A percentile compares a stretch with the other conserved stretches of the same genome.
These are phyloP conservation scores for Polydrusus pterygomalis DNA, from an alignment of 2,888 invertebrate genomes.

Conservation along the genomic window DNA sequence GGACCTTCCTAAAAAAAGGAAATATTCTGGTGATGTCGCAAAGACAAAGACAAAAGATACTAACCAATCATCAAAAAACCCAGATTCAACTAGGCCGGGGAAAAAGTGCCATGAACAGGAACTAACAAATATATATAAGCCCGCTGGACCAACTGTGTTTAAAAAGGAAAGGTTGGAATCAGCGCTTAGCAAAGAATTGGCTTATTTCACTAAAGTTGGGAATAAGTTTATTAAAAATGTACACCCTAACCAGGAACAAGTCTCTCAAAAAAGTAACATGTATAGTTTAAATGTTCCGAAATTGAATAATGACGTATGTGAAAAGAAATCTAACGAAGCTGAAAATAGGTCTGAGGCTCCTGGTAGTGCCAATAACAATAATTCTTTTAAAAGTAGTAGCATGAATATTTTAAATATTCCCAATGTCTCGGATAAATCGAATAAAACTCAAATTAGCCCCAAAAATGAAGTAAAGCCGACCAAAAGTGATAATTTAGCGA, in stretches of 20 bases:
- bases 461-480: not conserved
- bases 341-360: not conserved
- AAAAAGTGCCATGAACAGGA: not conserved
- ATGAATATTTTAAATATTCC: slow-evolving; percentile 2
- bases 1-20: not conserved
- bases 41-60: not conserved
- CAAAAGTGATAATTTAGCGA: not conserved
- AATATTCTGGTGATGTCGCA: not conserved
- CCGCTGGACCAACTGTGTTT: not conserved
- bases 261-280: not conserved
- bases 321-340: not conserved
- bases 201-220: slow-evolving; percentile 11
- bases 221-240: slow-evolving; percentile 2
- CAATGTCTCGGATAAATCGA: not conserved
- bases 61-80: too few relatives aligned
- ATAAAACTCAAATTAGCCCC: too few relatives aligned
- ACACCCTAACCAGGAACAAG: not conserved
- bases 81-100: not conserved
- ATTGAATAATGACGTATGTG: not conserved
- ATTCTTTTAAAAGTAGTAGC: not conserved
- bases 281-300: not conserved
- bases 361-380: not conserved
- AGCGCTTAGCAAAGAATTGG: not conserved
- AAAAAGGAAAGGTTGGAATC: not conserved
- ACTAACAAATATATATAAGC: not conserved